Evolutionary conservation across 2,888 invertebrate species (phyloP).

Genomic region (Hoplodrina ambigua): DNA sequence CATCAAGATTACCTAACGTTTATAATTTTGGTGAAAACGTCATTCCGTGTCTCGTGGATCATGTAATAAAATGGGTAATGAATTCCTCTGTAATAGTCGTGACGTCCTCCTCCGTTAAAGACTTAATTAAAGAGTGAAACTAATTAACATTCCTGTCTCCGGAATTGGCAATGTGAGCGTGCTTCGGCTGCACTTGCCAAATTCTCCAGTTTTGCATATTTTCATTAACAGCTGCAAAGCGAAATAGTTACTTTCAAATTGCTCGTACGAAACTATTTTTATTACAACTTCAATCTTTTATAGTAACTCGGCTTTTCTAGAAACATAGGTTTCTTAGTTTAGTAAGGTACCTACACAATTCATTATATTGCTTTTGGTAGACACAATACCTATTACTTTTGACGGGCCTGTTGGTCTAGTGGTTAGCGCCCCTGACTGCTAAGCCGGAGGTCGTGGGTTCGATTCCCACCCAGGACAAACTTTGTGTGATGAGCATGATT

Average conservation of each 20-base stretch:
- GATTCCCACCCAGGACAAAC: too few relatives aligned
- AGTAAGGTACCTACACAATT: too few relatives aligned
- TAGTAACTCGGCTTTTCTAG: not conserved
- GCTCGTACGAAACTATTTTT: constrained; percentile 5
- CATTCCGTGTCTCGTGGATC: not conserved
- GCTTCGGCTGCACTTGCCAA: constrained; percentile 4
- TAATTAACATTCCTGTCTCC: constrained; percentile 17
- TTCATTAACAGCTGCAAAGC: constrained; percentile 16
- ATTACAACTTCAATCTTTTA: not conserved
- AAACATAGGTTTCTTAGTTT: not conserved
- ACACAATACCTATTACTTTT: too few relatives aligned
- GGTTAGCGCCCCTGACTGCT: too few relatives aligned
- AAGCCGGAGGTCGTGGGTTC: too few relatives aligned
- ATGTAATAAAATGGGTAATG: not conserved
- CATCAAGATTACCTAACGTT: not conserved
- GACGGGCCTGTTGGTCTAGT: too few relatives aligned
- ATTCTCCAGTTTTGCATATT: constrained; percentile 23
- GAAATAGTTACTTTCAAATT: constrained; percentile 18
- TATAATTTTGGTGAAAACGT: not conserved
- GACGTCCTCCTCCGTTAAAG: not conserved
- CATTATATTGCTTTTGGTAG: too few relatives aligned
- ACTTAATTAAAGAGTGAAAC: constrained; percentile 13
- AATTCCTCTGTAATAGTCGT: not conserved
- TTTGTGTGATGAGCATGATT: too few relatives aligned
- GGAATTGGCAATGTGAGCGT: constrained; percentile 1